Conservation (phyloP, 2,113 vertebrate genomes). For the Poicephalus gulielmi region DNA sequence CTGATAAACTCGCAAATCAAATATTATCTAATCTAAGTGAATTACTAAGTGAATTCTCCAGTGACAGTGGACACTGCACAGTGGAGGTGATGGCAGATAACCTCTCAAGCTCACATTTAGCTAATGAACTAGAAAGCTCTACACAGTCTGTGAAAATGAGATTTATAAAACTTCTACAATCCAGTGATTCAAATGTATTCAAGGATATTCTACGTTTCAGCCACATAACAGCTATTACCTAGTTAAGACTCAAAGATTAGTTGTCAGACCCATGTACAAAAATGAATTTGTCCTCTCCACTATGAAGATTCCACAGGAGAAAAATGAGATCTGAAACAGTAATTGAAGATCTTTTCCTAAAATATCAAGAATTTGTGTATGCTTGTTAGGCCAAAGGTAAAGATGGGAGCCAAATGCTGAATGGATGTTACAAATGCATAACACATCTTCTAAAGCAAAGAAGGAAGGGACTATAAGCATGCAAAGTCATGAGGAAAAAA, state of each 20-base stretch:
- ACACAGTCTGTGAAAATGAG: not conserved
- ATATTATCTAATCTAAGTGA: not conserved
- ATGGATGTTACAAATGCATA: not conserved
- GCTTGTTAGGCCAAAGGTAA: not conserved
- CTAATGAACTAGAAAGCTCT: not conserved
- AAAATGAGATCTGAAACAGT: rapidly evolving
- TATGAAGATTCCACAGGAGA: not conserved
- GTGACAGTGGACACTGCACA: not conserved
- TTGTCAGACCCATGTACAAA: not conserved
- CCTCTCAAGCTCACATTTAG: not conserved
- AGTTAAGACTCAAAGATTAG: not conserved
- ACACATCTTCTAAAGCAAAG: not conserved
- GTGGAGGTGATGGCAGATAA: not conserved
- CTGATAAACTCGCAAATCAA: not conserved
- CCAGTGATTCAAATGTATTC: not conserved
- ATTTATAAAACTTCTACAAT: not conserved
- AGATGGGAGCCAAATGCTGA: not conserved
- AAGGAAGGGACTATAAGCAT: not conserved
- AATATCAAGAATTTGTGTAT: not conserved
- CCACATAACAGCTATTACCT: not conserved
- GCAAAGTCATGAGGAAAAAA: not conserved
- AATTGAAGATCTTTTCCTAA: not conserved
- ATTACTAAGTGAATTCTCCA: constrained; percentile 9
- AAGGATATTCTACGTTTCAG: not conserved
- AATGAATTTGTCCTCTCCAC: not conserved